phyloP scores from a whole-genome alignment of 2,888 invertebrate genomes.

The Mesorhabditis sp. region DNA sequence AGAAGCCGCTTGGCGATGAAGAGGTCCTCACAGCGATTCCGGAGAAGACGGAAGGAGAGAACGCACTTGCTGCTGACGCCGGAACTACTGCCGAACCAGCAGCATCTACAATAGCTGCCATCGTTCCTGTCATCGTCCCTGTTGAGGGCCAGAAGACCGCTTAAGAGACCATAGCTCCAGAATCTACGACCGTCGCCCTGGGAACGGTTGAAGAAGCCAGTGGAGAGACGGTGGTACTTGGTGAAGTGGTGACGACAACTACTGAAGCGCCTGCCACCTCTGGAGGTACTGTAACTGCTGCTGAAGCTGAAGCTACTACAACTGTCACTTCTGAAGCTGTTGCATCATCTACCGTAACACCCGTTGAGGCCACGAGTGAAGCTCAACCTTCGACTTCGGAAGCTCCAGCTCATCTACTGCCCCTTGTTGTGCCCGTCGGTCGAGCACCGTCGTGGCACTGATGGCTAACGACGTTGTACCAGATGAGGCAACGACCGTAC shows the following conservation, averaged over 20 bases:
- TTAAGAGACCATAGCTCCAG: too few species aligned
- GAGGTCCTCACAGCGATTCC: not conserved
- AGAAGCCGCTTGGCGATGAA: not conserved
- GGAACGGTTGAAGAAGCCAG: conserved; percentile 10
- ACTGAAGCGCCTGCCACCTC: conserved; percentile 3
- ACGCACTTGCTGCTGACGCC: not conserved
- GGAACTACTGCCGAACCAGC: conserved; percentile 11
- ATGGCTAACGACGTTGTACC: too few species aligned
- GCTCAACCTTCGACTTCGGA: too few species aligned
- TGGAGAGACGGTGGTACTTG: conserved; percentile 7
- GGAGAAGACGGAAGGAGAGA: too few species aligned
- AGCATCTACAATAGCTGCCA: conserved; percentile 12
- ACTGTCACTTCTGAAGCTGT: not conserved
- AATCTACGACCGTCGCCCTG: not conserved
- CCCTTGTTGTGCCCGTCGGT: too few species aligned
- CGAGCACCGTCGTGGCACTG: too few species aligned
- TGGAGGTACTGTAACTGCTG: conserved; percentile 10
- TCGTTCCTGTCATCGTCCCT: too few species aligned
- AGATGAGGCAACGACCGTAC: too few species aligned
- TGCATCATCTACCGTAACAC: conserved; percentile 4
- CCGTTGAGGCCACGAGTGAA: too few species aligned
- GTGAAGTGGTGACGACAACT: conserved; percentile 6
- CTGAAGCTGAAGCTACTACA: conserved; percentile 5
- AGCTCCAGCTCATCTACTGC: too few species aligned
- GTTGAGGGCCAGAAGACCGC: too few species aligned